Base-by-base conservation (phyloP, 2,888 invertebrate species). In the Eulithis testata region DNA sequence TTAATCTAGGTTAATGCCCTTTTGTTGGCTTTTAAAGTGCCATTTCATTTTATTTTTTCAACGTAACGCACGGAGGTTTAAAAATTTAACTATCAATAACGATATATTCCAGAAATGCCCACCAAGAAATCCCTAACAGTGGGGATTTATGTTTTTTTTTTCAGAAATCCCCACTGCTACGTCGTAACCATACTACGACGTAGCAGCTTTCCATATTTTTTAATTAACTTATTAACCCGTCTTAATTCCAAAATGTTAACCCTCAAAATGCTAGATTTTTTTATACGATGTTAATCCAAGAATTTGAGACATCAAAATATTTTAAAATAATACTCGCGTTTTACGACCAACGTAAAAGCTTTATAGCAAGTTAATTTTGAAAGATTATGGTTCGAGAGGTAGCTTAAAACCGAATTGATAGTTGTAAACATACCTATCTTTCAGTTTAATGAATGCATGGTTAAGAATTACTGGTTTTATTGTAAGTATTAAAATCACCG, bases 381-480 rank as follows among this genome's bases (percentile, higher is more conserved):
- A 67, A 67, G 63, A 63, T 53, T 53, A 53, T 67, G 55, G 59
- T 58, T 50, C 27, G 21, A 36, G 52, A 62, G 66, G 63, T 63
- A 67, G 60, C 66, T 61, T 50, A 58, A 58, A 64, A 7, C 63
- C 53, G 63, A 67, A 67, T 63, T 67, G 63, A 67, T 67, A 53
- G 67, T 63, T 63, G 63, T 67, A 67, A 67, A 67, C 60, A 67
- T 64, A 64, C 59, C 51, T 60, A 63, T 63, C 56, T 67, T 60
- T 59, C 58, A 57, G 31, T 63, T 67, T 58, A 67, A 63, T 64
- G 60, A 57, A 53, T 53, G 60, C 53, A 56, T 66, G 54, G 63
- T 63, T 58, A 60, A 36, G 50, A 63, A 64, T 56, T 52, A 57
- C 57, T 1, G 49, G 45, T 54, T 67, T 63, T 63, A 63, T 63